Evolutionary conservation across 2,797 vertebrate species (phyloP), one percentile per base, ranked within the genome.

Genomic region (Gambelia wislizenii): DNA sequence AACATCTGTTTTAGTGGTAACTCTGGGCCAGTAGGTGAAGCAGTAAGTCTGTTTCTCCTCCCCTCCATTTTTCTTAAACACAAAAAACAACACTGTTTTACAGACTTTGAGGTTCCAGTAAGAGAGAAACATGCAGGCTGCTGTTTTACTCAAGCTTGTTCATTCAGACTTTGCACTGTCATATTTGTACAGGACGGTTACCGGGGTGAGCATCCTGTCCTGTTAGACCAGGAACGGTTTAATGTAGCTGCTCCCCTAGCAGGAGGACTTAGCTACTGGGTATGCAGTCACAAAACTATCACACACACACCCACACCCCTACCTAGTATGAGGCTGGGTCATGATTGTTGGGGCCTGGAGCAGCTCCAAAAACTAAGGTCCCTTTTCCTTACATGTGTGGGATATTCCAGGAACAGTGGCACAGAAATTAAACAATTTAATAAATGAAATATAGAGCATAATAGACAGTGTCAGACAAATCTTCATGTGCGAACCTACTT

Each of bases 1-100:
- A 95, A 93, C 95, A 91, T 92, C 93, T 95, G 93, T 93, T 96
- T 95, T 89, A 95, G 95, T 93, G 95, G 93, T 92, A 91, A 91
- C 74, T 95, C 83, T 89, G 92, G 90, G 83, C 87, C 91, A 0
- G 0, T 84, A 90, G 89, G 81, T 42, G 92, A 92, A 84, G 72
- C 79, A 85, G 93, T 92, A 92, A 80, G 59, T 59, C 75, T 0
- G 18, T 86, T 47, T 18, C 47, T 49, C 89, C 77, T 84, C 87
- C 80, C 90, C 81, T 83, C 6, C n/a, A 81, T 61, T 49, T 85
- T 27, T 80, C 33, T 16, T 59, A 61, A 67, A 13, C 9, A 33
- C 25, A 44, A 75, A 44, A 9, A 47, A 47, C 42, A 76, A 25
- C n/a, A 54, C 91, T 75, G 64, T 75, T 83, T 84, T 59, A 36